Evolutionary conservation across 1,140 invertebrate genomes (phyloP).

Genomic region (Solenopsis invicta): DNA sequence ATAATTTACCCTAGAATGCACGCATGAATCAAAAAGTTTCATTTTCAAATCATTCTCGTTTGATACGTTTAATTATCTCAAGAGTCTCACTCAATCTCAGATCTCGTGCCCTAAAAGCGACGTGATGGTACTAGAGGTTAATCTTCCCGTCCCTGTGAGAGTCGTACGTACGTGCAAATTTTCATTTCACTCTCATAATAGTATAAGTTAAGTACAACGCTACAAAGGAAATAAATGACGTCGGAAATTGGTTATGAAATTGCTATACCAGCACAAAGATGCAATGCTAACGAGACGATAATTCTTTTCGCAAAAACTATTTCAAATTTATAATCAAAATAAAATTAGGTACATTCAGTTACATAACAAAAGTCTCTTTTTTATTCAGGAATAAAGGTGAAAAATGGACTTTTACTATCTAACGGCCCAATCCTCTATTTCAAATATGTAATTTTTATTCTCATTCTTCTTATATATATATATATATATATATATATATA

Average conservation of each 20-base stretch:
- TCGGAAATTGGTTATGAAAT: constrained; percentile 47
- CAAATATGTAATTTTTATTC: background rate
- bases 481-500: too few relatives aligned
- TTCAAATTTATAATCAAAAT: constrained; percentile 27
- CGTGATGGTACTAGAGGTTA: constrained; percentile 34
- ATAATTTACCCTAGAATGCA: background rate
- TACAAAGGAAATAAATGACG: constrained; percentile 54
- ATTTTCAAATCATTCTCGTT: constrained; percentile 19
- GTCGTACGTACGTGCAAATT: constrained; percentile 41
- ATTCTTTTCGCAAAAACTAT: constrained; percentile 20
- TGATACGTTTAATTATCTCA: constrained; percentile 20
- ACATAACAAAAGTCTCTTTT: background rate
- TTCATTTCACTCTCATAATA: constrained; percentile 48
- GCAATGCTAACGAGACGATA: constrained; percentile 11
- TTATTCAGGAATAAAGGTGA: background rate
- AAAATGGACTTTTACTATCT: background rate
- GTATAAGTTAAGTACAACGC: constrained; percentile 31
- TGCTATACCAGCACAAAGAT: constrained; percentile 5
- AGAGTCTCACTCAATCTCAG: constrained; percentile 22
- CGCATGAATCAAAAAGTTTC: background rate
- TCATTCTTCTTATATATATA: too few relatives aligned
- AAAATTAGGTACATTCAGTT: background rate
- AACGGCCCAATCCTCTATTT: background rate
- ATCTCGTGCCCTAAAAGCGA: constrained; percentile 22
- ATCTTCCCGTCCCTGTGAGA: constrained; percentile 35